phyloP scores from a whole-genome alignment of 2,888 invertebrate species.

The Sabatieria punctata region DNA sequence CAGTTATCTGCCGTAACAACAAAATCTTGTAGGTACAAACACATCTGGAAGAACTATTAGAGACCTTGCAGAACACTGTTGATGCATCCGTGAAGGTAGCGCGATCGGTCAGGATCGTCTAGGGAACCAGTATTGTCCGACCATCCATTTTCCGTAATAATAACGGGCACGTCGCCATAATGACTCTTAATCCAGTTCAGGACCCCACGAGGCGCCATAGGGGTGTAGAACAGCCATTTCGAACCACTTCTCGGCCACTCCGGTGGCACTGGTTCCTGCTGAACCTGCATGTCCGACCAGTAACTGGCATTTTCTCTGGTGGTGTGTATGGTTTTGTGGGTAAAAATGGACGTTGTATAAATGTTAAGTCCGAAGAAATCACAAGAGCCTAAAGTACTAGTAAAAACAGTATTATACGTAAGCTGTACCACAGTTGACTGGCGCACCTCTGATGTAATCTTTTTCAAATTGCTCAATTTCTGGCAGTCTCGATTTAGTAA shows the following conservation, averaged over 20 bases:
- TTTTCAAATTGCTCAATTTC: conserved; percentile 29
- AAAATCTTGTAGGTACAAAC: background rate
- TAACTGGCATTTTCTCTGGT: background rate
- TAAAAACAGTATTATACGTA: too few relatives aligned
- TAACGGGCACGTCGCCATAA: conserved; percentile 23
- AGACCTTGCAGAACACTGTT: conserved; percentile 32
- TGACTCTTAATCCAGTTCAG: conserved; percentile 24
- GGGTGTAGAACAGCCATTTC: conserved; percentile 23
- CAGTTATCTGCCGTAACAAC: too few relatives aligned
- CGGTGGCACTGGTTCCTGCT: background rate
- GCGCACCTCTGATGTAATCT: conserved; percentile 4
- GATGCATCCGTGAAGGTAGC: conserved; percentile 25
- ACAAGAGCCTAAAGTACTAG: too few relatives aligned
- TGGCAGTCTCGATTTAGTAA: conserved; percentile 23
- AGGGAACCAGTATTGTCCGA: conserved; percentile 24
- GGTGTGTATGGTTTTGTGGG: too few relatives aligned
- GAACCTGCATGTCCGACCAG: background rate
- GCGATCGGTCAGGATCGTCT: conserved; percentile 24
- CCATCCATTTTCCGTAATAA: conserved; percentile 30
- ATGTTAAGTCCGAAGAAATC: background rate
- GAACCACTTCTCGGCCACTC: conserved; percentile 1
- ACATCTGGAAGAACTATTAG: background rate
- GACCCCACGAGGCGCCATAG: conserved; percentile 24
- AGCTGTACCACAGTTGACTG: too few relatives aligned
- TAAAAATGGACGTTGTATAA: background rate